phyloP scores from a whole-genome alignment of 1,140 invertebrate genomes.

The Conus betulinus region DNA sequence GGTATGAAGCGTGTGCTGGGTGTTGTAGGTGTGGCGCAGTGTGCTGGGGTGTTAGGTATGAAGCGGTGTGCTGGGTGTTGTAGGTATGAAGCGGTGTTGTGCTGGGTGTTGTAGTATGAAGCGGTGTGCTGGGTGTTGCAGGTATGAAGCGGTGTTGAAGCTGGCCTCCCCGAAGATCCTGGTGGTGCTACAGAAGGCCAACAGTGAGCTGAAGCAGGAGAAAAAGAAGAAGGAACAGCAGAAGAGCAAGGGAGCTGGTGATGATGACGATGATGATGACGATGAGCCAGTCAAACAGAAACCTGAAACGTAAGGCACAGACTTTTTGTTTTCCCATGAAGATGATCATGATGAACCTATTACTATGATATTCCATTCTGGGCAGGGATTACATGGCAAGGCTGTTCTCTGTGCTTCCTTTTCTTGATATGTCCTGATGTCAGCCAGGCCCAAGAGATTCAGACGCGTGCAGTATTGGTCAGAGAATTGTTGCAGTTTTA shows the following conservation, averaged over 20 bases:
- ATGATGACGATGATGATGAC: not conserved
- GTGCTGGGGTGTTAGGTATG: too few species aligned
- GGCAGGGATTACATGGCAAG: too few species aligned
- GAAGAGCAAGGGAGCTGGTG: not conserved
- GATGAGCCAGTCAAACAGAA: not conserved
- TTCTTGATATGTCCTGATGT: too few species aligned
- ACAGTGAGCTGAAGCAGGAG: constrained; percentile 1
- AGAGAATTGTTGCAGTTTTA: too few species aligned
- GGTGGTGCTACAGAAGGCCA: not conserved
- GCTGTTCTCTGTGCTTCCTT: too few species aligned
- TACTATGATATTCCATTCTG: too few species aligned
- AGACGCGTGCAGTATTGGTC: too few species aligned
- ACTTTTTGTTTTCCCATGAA: not conserved
- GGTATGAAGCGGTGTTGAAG: not conserved
- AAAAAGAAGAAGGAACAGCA: not conserved
- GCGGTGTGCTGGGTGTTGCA: not conserved
- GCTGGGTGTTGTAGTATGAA: not conserved
- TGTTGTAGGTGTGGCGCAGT: too few species aligned
- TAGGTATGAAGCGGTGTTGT: not conserved
- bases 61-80: too few species aligned
- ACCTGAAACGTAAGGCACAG: not conserved
- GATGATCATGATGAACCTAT: too few species aligned
- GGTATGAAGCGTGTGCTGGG: too few species aligned
- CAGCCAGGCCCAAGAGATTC: too few species aligned
- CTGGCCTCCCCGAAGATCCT: not conserved